Evolutionary conservation across 2,888 invertebrate species (phyloP).

Genomic region (Alsophila aescularia): DNA sequence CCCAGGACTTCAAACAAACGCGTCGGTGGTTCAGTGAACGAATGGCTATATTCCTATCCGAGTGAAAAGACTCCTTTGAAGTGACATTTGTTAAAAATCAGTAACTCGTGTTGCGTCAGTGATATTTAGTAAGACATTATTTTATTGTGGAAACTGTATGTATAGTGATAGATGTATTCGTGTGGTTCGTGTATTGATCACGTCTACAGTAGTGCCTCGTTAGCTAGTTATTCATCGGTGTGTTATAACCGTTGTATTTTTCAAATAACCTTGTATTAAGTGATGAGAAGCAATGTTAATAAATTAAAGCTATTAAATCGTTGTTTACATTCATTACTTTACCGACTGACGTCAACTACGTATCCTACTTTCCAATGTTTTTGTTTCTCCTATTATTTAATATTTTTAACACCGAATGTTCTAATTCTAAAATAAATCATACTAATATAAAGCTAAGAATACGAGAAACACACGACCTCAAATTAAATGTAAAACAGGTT

Average conservation of each 20-base stretch:
- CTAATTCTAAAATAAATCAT: too few relatives aligned
- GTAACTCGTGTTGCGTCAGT: conserved; percentile 9
- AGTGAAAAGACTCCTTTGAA: conserved; percentile 6
- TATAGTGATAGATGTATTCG: not conserved
- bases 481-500: conserved; percentile 2
- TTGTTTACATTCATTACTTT: conserved; percentile 18
- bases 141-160: not conserved
- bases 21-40: conserved; percentile 45
- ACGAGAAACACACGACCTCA: not conserved
- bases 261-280: not conserved
- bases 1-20: conserved; percentile 42
- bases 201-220: not conserved
- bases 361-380: conserved; percentile 12
- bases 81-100: conserved; percentile 3
- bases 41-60: conserved; percentile 16
- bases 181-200: not conserved
- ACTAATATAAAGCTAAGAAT: too few relatives aligned
- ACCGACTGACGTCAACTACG: conserved; percentile 15
- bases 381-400: not conserved
- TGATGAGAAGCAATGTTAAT: conserved; percentile 2
- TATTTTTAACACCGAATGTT: too few relatives aligned
- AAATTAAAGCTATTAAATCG: conserved; percentile 12
- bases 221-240: not conserved
- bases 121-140: conserved; percentile 10
- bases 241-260: not conserved